These are phyloP conservation scores for Caenorhabditis remanei DNA, from an alignment of 1,140 invertebrate genomes.

Conservation along the genomic window DNA sequence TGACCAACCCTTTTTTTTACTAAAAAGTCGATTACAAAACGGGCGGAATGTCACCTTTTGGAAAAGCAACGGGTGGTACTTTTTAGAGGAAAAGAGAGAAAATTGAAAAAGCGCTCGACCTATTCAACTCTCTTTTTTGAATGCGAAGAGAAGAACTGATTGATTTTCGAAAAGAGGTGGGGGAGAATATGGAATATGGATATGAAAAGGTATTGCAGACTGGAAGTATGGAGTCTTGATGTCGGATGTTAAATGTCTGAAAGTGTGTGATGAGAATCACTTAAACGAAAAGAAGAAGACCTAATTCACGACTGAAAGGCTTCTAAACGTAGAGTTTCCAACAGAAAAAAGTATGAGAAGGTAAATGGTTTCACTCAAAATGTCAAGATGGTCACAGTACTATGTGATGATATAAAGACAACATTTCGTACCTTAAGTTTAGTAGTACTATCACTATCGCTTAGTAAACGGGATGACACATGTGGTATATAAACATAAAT, in stretches of 20 bases:
- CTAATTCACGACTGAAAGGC: no score
- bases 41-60: neutral
- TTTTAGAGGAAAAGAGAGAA: neutral
- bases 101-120: constrained; percentile 47
- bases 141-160: neutral
- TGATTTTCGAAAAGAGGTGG: constrained; percentile 20
- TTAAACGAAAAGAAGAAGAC: no score
- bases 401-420: no score
- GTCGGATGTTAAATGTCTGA: no score
- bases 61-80: constrained; percentile 41
- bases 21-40: constrained; percentile 17
- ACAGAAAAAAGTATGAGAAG: no score
- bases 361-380: no score
- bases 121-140: constrained; percentile 43
- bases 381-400: no score
- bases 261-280: no score
- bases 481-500: constrained; percentile 55
- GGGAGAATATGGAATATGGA: neutral
- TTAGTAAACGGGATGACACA: constrained; percentile 54
- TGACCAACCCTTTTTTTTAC: neutral
- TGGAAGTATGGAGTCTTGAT: no score
- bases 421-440: constrained; percentile 55
- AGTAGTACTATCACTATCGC: constrained; percentile 53
- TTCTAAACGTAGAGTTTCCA: no score
- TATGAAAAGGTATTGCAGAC: constrained; percentile 1